Conservation (phyloP, 2,888 invertebrate genomes). For the Drosophila affinis region DNA sequence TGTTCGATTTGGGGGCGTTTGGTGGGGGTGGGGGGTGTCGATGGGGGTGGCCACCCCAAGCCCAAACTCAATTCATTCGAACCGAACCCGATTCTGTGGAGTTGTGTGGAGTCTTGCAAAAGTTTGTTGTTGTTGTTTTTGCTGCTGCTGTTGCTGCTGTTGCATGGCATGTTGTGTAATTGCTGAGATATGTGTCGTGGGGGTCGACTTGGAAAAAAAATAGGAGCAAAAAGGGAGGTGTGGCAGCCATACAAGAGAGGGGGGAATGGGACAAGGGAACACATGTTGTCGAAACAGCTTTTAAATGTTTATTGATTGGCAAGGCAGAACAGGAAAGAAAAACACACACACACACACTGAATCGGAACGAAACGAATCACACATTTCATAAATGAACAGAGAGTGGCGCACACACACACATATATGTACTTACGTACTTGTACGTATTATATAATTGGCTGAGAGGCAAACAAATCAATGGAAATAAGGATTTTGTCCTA, state of each 20-base stretch:
- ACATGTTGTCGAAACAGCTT: conserved; percentile 77
- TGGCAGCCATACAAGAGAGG: conserved; percentile 20
- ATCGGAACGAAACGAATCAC: conserved; percentile 29
- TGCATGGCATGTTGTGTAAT: conserved; percentile 75
- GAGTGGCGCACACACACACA: conserved; percentile 37
- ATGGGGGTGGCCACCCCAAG: conserved; percentile 45
- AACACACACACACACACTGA: conserved; percentile 15
- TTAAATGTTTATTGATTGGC: conserved; percentile 78
- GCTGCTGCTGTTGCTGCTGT: conserved; percentile 50
- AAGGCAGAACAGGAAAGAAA: conserved; percentile 4
- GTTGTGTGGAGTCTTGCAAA: conserved; percentile 51
- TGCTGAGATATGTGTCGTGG: conserved; percentile 72
- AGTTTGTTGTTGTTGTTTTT: conserved; percentile 23
- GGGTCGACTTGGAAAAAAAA: conserved; percentile 22
- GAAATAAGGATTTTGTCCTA: background rate
- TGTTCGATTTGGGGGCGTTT: conserved; percentile 41
- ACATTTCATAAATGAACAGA: conserved; percentile 33
- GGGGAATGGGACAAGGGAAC: conserved; percentile 45
- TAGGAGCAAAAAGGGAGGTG: conserved; percentile 40
- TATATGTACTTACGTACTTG: no score
- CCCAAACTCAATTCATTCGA: conserved; percentile 14
- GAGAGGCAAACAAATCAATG: conserved; percentile 60
- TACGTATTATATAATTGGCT: conserved; percentile 46
- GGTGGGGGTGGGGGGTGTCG: conserved; percentile 35
- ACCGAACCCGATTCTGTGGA: conserved; percentile 64